Evolutionary conservation across 2,113 vertebrate genomes (phyloP).

Genomic region (Pteropus alecto): DNA sequence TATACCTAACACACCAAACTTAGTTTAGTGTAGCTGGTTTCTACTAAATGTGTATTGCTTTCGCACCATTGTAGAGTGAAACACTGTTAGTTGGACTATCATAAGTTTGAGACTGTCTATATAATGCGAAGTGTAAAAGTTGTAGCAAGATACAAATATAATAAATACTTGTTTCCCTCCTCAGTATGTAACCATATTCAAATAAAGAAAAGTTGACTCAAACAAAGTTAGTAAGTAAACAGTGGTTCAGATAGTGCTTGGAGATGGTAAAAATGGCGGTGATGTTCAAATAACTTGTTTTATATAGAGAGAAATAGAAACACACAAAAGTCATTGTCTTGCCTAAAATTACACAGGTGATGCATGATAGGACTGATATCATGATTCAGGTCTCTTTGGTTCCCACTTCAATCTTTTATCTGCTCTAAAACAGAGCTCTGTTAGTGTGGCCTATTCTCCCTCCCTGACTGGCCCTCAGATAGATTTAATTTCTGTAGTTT

Average conservation of each 20-base stretch:
- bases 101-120: neutral
- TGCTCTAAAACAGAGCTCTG: neutral
- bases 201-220: neutral
- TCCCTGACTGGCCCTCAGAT: neutral
- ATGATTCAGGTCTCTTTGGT: neutral
- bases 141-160: slow-evolving; percentile 22
- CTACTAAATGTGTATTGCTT: neutral
- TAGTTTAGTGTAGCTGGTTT: neutral
- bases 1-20: neutral
- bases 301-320: neutral
- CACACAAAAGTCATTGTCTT: neutral
- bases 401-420: neutral
- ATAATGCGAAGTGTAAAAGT: slow-evolving; percentile 11
- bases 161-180: neutral
- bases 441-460: neutral
- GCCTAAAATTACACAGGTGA: too few relatives aligned
- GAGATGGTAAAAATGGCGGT: neutral
- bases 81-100: neutral
- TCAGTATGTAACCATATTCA: neutral
- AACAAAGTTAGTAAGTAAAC: neutral
- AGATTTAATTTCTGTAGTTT: slow-evolving; percentile 22
- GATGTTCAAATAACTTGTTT: neutral
- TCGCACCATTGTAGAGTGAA: neutral
- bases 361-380: neutral
- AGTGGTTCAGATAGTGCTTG: neutral